A percentile compares a stretch with the other conserved stretches of the same genome.
Conservation (phyloP, 2,888 invertebrate species). For the Nomada lathburiana region DNA sequence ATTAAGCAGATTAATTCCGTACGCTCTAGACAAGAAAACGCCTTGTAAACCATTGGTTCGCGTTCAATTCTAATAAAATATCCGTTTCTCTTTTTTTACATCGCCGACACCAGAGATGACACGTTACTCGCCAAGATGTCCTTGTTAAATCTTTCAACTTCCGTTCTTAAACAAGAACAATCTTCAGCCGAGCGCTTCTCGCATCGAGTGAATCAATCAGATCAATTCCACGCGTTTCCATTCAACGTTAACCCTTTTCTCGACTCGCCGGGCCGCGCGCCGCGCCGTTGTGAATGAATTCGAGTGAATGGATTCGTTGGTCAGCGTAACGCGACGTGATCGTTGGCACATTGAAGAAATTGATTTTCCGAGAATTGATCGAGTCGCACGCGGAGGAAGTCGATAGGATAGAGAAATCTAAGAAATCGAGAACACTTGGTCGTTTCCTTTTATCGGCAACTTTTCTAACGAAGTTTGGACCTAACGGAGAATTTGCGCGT, state of each 20-base stretch:
- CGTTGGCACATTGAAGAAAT: not conserved
- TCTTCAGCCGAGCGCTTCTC: not conserved
- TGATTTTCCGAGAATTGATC: conserved; percentile 12
- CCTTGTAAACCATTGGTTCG: not conserved
- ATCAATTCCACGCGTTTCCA: conserved; percentile 28
- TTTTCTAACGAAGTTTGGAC: not conserved
- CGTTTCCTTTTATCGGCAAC: not conserved
- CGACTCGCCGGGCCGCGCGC: not conserved
- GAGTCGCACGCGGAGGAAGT: conserved; percentile 12
- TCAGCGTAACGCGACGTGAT: not conserved
- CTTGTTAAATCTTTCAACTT: not conserved
- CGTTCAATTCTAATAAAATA: not conserved
- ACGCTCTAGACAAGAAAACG: not conserved
- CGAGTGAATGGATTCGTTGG: conserved; percentile 27
- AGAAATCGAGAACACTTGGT: not conserved
- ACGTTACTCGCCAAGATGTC: not conserved
- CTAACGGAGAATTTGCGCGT: conserved; percentile 2
- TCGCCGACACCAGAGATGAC: not conserved
- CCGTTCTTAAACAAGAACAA: not conserved
- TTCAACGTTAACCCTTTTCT: not conserved
- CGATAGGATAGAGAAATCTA: not conserved
- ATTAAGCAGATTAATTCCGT: conserved; percentile 27
- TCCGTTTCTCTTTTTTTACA: not conserved
- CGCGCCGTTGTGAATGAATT: not conserved
- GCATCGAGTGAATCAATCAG: conserved; percentile 6